A percentile compares a stretch with the other conserved stretches of the same genome.
phyloP scores from a whole-genome alignment of 1,140 invertebrate genomes.

The Coenobita brevimanus region DNA sequence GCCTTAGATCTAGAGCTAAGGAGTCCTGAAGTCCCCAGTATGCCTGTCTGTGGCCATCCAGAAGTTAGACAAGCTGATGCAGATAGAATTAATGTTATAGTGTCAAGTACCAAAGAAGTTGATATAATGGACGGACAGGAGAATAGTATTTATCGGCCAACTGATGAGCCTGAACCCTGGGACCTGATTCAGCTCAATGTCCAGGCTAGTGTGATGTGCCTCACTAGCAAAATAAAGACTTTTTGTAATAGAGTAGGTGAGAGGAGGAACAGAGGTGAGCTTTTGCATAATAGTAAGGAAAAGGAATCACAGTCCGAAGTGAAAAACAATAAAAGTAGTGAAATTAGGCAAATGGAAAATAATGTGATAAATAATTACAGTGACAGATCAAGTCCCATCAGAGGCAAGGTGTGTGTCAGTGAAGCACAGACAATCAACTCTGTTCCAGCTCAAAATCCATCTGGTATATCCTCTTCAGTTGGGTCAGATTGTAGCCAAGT shows the following conservation, averaged over 20 bases:
- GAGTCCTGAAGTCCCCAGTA: conserved; percentile 29
- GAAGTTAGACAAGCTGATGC: conserved; percentile 4
- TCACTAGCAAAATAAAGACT: conserved; percentile 80
- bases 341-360: neutral
- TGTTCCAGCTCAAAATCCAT: conserved; percentile 35
- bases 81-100: neutral
- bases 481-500: conserved; percentile 50
- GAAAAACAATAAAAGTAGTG: neutral
- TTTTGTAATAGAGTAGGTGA: conserved; percentile 62
- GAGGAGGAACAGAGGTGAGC: neutral
- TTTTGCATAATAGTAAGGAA: neutral
- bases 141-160: conserved; percentile 87
- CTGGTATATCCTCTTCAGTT: conserved; percentile 44
- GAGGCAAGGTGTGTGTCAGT: conserved; percentile 19
- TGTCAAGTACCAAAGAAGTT: conserved; percentile 50
- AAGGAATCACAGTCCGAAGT: conserved; percentile 13
- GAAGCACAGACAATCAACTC: conserved; percentile 54
- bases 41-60: conserved; percentile 14
- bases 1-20: conserved; percentile 64
- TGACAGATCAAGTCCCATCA: conserved; percentile 37
- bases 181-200: conserved; percentile 92
- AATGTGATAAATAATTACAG: neutral
- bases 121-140: conserved; percentile 73
- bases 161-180: conserved; percentile 89
- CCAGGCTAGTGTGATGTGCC: conserved; percentile 90